phyloP scores from a whole-genome alignment of 2,113 vertebrate genomes.

The Apus apus region DNA sequence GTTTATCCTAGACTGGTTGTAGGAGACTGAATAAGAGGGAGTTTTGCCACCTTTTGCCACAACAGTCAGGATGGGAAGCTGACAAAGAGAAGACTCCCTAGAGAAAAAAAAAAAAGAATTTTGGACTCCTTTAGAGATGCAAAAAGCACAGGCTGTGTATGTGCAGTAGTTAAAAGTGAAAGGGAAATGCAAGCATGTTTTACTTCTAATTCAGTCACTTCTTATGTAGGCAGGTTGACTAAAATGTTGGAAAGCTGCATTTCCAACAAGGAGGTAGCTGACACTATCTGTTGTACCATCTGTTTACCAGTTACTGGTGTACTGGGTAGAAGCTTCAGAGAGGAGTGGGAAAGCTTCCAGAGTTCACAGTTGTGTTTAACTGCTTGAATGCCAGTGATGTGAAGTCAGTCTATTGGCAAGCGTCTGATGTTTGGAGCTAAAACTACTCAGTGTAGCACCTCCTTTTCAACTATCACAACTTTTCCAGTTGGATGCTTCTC shows the following conservation, averaged over 20 bases:
- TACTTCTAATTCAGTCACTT: constrained; percentile 18
- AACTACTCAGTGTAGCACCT: background rate
- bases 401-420: background rate
- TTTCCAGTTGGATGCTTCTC: background rate
- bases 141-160: constrained; percentile 23
- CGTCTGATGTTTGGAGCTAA: background rate
- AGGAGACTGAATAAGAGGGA: background rate
- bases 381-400: background rate
- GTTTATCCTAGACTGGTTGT: constrained; percentile 25
- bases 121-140: background rate
- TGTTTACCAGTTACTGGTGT: constrained; percentile 30
- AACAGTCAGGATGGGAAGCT: background rate
- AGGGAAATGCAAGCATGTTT: constrained; percentile 21
- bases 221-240: constrained; percentile 37
- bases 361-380: constrained; percentile 57
- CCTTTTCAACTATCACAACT: background rate
- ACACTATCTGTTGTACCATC: constrained; percentile 32
- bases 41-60: constrained; percentile 27
- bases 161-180: constrained; percentile 27
- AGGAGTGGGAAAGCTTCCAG: constrained; percentile 52
- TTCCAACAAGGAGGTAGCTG: constrained; percentile 36
- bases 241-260: constrained; percentile 27
- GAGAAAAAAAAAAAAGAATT: background rate
- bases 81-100: background rate
- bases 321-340: background rate